These are phyloP conservation scores for Ctenicera cuprea DNA, from an alignment of 2,888 invertebrate genomes.

Conservation along the genomic window DNA sequence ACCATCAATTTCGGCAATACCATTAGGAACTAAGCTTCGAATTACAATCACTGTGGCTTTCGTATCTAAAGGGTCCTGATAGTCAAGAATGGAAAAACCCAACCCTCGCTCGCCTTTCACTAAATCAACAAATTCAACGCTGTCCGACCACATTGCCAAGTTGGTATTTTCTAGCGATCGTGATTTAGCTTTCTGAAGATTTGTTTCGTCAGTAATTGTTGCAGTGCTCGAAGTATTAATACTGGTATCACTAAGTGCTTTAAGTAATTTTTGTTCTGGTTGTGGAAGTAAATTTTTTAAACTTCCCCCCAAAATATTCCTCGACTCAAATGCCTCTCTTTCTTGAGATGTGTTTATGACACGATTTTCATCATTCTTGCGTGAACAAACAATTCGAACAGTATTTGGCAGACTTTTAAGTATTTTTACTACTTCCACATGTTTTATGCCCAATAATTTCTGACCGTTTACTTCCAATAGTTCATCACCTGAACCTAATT, in stretches of 20 bases:
- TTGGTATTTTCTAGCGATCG: slow-evolving; percentile 96
- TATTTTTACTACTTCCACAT: slow-evolving; percentile 97
- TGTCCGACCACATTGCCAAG: slow-evolving; percentile 97
- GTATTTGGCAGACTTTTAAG: slow-evolving; percentile 93
- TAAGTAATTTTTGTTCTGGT: slow-evolving; percentile 74
- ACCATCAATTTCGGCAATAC: slow-evolving; percentile 97
- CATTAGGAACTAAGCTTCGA: slow-evolving; percentile 94
- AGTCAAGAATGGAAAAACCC: slow-evolving; percentile 98
- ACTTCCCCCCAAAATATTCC: slow-evolving; percentile 90
- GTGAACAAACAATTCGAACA: slow-evolving; percentile 94
- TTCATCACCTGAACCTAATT: slow-evolving; percentile 96
- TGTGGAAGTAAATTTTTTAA: slow-evolving; percentile 84
- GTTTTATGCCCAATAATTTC: slow-evolving; percentile 92
- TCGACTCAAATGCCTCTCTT: slow-evolving; percentile 85
- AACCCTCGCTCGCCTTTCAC: slow-evolving; percentile 96
- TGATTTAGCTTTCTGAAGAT: slow-evolving; percentile 84
- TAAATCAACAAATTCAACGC: slow-evolving; percentile 93
- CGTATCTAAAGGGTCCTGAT: slow-evolving; percentile 97
- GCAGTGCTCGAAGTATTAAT: slow-evolving; percentile 91
- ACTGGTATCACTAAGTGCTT: slow-evolving; percentile 97
- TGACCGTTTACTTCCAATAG: slow-evolving; percentile 96
- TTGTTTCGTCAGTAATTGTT: slow-evolving; percentile 81
- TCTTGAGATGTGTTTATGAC: slow-evolving; percentile 88
- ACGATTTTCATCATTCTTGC: slow-evolving; percentile 77
- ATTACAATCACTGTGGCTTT: slow-evolving; percentile 95